phyloP scores from a whole-genome alignment of 2,113 vertebrate genomes.

The Elephantulus edwardii region DNA sequence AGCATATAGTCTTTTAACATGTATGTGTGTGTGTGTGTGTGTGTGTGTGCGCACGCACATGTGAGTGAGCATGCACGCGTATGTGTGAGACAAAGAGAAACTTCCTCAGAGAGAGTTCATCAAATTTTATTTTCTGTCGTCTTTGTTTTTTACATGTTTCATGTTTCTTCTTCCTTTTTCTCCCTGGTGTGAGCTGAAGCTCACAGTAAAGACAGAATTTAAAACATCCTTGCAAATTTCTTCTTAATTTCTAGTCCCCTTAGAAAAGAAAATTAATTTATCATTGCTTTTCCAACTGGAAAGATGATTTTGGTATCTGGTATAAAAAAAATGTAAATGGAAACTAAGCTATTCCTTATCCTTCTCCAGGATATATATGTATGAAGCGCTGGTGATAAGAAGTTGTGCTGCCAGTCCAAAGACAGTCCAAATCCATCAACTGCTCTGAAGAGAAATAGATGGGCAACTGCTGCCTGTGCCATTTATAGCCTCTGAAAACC shows the following conservation, averaged over 20 bases:
- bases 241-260: neutral
- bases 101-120: constrained; percentile 72
- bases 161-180: constrained; percentile 52
- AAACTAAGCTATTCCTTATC: neutral
- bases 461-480: too few relatives aligned
- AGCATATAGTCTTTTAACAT: constrained; percentile 34
- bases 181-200: constrained; percentile 69
- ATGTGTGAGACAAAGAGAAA: neutral
- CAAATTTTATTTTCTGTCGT: constrained; percentile 73
- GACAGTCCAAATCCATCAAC: too few relatives aligned
- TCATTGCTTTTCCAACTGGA: neutral
- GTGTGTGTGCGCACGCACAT: neutral
- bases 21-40: neutral
- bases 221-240: neutral
- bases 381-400: too few relatives aligned
- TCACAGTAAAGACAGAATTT: constrained; percentile 41
- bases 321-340: neutral
- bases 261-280: neutral
- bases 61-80: neutral
- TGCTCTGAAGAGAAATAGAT: too few relatives aligned
- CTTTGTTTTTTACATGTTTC: constrained; percentile 74
- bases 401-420: too few relatives aligned
- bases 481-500: too few relatives aligned
- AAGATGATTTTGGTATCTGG: neutral
- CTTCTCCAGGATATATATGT: neutral